Base-by-base conservation (phyloP, 2,797 vertebrate genomes). In the Sylvia borin region DNA sequence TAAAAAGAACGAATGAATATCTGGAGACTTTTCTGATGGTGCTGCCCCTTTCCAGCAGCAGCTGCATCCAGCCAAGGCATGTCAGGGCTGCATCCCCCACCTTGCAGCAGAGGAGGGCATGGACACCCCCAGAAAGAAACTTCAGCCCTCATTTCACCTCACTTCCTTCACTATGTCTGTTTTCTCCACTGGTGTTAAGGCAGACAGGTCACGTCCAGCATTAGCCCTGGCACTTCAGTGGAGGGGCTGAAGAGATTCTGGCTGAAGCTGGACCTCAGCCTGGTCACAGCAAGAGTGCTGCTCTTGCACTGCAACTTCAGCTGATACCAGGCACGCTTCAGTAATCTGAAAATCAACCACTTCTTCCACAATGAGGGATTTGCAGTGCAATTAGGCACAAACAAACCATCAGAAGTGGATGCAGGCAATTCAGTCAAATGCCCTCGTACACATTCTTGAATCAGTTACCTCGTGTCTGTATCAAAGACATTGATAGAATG, bases 331-430 rank as follows among this genome's bases (percentile, higher is more conserved):
- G 48, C 60, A 78, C 1, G 1, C 66, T 88, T 57, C 34, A 20
- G 51, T n/a, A 84, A 92, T 84, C 79, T 88, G 73, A 70, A 90
- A 86, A 94, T 60, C 91, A 84, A 34, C 58, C 76, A 72, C 82
- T 92, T 75, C 43, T 85, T 75, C 68, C 85, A 60, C 66, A 75
- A 34, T 2, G 7, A 76, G 76, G 36, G 55, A 62, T 83, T 65
- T 78, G 36, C 70, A 64, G 76, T n/a, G 71, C 42, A 64, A 38
- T 73, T 79, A 68, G 34, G 51, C 43, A 50, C 53, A 54, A 70
- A 79, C 16, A 47, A 85, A 53, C 34, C 57, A 26, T 45, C 36
- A 65, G 68, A 80, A 93, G 48, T 3, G 2, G 61, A 72, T 1
- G 2, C 1, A 7, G 54, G 55, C 66, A 58, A 40, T 25, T 90